These are phyloP conservation scores for Drosophila pachea DNA, from an alignment of 1,140 invertebrate species.

Conservation along the genomic window DNA sequence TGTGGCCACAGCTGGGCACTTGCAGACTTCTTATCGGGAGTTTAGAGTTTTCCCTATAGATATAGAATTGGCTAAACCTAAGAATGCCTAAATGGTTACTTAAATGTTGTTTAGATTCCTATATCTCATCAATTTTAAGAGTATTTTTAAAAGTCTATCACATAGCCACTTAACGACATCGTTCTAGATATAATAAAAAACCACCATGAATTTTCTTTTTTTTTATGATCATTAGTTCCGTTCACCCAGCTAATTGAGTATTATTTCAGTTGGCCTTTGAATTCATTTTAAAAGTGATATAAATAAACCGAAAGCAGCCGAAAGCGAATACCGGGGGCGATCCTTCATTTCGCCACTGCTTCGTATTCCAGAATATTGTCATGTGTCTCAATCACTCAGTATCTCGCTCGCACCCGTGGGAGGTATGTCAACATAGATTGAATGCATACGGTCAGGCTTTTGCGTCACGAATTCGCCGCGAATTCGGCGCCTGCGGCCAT, in stretches of 20 bases:
- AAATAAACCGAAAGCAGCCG: neutral
- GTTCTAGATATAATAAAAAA: neutral
- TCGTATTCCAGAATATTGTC: neutral
- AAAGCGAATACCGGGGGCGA: neutral
- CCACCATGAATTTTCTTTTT: neutral
- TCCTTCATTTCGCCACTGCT: neutral
- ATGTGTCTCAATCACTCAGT: neutral
- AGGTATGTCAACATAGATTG: no score
- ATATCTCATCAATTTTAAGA: no score
- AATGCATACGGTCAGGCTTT: no score
- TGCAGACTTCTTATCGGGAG: constrained; percentile 6
- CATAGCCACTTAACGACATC: no score
- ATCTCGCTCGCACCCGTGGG: neutral
- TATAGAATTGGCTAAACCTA: neutral
- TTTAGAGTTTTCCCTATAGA: neutral
- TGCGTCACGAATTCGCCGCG: constrained; percentile 20
- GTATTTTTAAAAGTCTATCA: no score
- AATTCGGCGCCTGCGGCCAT: constrained; percentile 18
- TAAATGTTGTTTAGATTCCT: no score
- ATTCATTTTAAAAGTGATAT: neutral
- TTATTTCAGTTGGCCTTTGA: neutral
- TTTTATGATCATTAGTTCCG: neutral
- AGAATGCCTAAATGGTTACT: no score
- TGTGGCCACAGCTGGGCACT: constrained; percentile 4
- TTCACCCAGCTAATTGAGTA: constrained; percentile 11